Conservation (phyloP, 2,888 invertebrate genomes). For the Nipponacmea schrenckii region DNA sequence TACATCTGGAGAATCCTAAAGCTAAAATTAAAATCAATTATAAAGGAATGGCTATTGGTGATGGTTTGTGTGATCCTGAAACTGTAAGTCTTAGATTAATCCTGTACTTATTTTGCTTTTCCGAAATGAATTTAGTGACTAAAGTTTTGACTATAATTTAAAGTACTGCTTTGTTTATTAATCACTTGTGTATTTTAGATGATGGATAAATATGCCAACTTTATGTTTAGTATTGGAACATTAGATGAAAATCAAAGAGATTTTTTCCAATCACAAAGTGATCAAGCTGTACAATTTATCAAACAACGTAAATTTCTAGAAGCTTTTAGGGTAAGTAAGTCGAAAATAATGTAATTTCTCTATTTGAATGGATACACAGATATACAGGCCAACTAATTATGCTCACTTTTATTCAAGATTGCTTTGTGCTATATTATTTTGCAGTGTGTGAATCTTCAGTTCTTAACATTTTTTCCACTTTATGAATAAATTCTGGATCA, state of each 20-base stretch:
- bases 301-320: conserved; percentile 50
- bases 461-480: too few species aligned
- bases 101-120: neutral
- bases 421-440: too few species aligned
- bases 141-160: neutral
- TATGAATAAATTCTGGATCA: too few species aligned
- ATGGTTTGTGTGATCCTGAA: conserved; percentile 64
- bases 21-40: conserved; percentile 52
- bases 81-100: conserved; percentile 43
- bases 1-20: conserved; percentile 46
- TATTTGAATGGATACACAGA: too few species aligned
- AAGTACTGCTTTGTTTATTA: neutral
- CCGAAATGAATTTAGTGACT: neutral
- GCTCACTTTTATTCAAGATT: too few species aligned
- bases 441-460: too few species aligned
- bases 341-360: neutral
- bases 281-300: conserved; percentile 69
- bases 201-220: conserved; percentile 67
- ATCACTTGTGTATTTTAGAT: conserved; percentile 42
- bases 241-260: conserved; percentile 56
- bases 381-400: too few species aligned
- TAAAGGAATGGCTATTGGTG: conserved; percentile 63
- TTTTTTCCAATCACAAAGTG: conserved; percentile 46
- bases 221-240: conserved; percentile 66
- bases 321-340: conserved; percentile 56